Evolutionary conservation across 2,113 vertebrate species (phyloP).

Genomic region (Podilymbus podiceps): DNA sequence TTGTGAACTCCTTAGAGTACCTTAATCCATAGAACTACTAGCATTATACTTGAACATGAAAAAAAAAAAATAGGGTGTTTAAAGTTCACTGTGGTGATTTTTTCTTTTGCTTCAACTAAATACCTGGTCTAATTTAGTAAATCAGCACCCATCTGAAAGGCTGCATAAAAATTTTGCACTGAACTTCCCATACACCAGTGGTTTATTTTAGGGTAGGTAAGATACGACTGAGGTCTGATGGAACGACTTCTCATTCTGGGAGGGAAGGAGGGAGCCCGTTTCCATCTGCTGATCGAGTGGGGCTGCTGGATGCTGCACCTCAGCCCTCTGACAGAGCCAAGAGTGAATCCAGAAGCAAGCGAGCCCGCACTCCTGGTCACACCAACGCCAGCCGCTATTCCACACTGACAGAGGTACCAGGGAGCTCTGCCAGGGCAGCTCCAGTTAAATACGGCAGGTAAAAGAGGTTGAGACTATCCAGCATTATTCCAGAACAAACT

Average conservation of each 20-base stretch:
- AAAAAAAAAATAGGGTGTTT: not conserved
- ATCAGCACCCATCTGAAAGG: not conserved
- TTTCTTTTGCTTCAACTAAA: not conserved
- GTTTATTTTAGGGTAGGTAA: not conserved
- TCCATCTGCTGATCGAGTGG: not conserved
- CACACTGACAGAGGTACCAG: not conserved
- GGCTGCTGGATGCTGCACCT: not conserved
- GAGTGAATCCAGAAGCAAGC: not conserved
- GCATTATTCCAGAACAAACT: not conserved
- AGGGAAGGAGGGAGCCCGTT: not conserved
- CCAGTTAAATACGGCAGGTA: not conserved
- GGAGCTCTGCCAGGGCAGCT: not conserved
- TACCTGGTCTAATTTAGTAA: not conserved
- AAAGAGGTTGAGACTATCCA: not conserved
- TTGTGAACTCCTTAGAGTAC: not conserved
- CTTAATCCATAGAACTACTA: not conserved
- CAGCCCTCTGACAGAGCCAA: not conserved
- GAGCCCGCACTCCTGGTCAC: fast-evolving
- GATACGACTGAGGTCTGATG: too few relatives aligned
- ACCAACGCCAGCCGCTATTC: not conserved
- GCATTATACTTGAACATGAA: not conserved
- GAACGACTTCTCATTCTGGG: not conserved
- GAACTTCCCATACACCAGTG: not conserved
- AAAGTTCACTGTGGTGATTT: not conserved
- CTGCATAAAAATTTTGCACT: not conserved